These are phyloP conservation scores for Trachops cirrhosus DNA, from an alignment of 2,797 vertebrate genomes.

Conservation along the genomic window DNA sequence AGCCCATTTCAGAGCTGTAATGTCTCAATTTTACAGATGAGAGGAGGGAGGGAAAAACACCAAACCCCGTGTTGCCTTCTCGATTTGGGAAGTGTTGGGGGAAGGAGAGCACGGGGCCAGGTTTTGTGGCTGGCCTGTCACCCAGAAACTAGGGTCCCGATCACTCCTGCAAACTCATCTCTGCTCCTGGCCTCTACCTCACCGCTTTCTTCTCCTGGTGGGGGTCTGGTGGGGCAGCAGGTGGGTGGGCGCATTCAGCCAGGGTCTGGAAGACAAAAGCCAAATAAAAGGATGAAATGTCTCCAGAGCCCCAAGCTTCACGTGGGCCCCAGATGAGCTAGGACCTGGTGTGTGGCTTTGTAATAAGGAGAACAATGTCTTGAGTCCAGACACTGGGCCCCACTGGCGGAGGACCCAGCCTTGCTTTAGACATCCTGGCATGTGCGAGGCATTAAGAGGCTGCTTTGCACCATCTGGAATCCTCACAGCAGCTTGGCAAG, in stretches of 20 bases:
- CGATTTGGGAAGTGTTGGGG: not conserved
- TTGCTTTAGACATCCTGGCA: not conserved
- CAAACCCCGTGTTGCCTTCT: not conserved
- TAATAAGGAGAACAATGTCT: not conserved
- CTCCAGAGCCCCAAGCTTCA: not conserved
- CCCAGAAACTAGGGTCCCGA: not conserved
- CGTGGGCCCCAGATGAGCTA: not conserved
- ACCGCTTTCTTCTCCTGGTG: not conserved
- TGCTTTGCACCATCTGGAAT: not conserved
- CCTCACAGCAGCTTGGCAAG: not conserved
- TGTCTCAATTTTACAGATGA: slow-evolving; percentile 77
- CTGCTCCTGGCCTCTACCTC: not conserved
- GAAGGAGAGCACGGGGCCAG: not conserved
- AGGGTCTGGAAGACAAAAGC: not conserved
- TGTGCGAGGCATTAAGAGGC: not conserved
- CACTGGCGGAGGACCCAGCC: not conserved
- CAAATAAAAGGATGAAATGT: not conserved
- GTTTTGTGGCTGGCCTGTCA: not conserved
- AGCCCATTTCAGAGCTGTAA: slow-evolving; percentile 67
- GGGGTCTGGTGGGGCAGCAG: not conserved
- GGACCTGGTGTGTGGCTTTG: not conserved
- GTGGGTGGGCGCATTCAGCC: not conserved
- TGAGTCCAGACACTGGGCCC: not conserved
- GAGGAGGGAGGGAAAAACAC: not conserved
- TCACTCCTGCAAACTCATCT: not conserved